Evolutionary conservation across 1,140 invertebrate species (phyloP).

Genomic region (Fopius arisanus): DNA sequence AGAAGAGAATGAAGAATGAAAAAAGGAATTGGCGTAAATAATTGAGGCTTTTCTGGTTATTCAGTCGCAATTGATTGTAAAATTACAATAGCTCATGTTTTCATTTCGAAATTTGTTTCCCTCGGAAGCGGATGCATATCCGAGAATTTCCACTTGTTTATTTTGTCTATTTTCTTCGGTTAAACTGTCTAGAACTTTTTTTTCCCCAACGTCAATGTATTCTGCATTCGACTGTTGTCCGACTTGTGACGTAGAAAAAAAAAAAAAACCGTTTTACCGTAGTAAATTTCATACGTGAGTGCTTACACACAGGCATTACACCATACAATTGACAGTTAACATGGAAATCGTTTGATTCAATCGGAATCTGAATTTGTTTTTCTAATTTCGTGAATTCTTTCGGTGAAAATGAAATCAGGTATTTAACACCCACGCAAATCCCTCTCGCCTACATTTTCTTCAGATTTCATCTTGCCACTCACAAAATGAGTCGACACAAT

Average conservation of each 20-base stretch:
- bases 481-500: conserved; percentile 3
- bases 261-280: neutral
- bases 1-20: too few relatives aligned
- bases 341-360: too few relatives aligned
- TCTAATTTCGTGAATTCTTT: neutral
- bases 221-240: too few relatives aligned
- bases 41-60: too few relatives aligned
- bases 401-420: neutral
- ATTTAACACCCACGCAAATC: neutral
- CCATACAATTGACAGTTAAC: too few relatives aligned
- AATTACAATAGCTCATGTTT: neutral
- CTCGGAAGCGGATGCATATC: neutral
- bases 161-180: neutral
- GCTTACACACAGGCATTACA: neutral
- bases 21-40: too few relatives aligned
- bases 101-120: neutral
- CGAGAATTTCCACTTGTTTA: neutral
- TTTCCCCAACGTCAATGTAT: neutral
- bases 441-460: conserved; percentile 11
- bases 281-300: neutral
- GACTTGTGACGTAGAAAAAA: neutral
- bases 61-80: neutral
- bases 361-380: too few relatives aligned
- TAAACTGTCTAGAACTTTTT: neutral
- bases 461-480: neutral